Base-by-base conservation (phyloP, 2,888 invertebrate species). In the Drosophila cracens region DNA sequence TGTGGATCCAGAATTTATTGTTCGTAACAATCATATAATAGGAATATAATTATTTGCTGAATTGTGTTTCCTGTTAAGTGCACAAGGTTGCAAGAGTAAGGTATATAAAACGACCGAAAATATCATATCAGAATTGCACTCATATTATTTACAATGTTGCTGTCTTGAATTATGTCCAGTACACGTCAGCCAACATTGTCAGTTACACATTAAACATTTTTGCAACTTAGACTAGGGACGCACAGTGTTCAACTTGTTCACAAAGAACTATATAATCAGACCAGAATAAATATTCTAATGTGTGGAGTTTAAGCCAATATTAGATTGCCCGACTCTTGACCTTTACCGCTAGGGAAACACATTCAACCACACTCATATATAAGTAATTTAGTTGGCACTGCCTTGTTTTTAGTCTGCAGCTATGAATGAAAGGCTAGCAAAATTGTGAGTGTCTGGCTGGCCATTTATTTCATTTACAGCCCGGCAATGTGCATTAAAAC, bases 391-490 rank as follows among this genome's bases (percentile, higher is more conserved):
- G 67, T 64, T 59, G 64, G 58, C 48, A 60, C 43, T 65, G 61
- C 75, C 67, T 78, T 67, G 59, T 56, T 59, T 67, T 66, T 54
- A 75, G 71, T 71, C 71, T 40, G 67, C 46, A 46, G 76, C 74
- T 53, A 56, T 75, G 79, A 81, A 79, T 81, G 81, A 76, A 79
- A 70, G 76, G 64, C 69, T 31, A 76, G 79, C 74, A 71, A 70
- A 79, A 81, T 70, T 81, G 78, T 70, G 69, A 79, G 60, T 66
- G 68, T 65, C 61, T 67, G 62, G 60, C 52, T 43, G 64, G 34
- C 51, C 61, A 64, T 53, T 48, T 71, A 61, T 56, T 69, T 69
- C 69, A 62, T 61, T 58, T 68, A 49, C 16, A 43, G 38, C 18
- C n/a, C 49, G 36, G 33, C n/a, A 5, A 40, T 11, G 16, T 40